A percentile compares a stretch with the other conserved stretches of the same genome.
phyloP scores from a whole-genome alignment of 2,888 invertebrate genomes.

The Epicampocera succincta region DNA sequence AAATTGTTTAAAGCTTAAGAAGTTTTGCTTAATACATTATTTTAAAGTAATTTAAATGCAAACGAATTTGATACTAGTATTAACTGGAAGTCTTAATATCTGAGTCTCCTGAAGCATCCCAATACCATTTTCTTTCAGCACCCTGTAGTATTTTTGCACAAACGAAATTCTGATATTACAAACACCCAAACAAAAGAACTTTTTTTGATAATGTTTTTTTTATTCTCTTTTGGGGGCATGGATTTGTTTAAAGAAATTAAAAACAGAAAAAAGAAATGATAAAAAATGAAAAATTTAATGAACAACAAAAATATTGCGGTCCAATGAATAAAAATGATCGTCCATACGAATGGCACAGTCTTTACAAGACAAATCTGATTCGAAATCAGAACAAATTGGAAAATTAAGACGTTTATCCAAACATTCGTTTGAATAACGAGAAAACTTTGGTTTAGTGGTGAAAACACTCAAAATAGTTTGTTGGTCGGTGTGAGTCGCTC shows the following conservation, averaged over 20 bases:
- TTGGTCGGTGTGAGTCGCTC: neutral
- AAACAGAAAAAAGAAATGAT: neutral
- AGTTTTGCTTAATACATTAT: too few species aligned
- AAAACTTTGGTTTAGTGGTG: slow-evolving; percentile 46
- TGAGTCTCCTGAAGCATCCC: too few species aligned
- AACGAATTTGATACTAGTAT: too few species aligned
- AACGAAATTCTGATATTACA: slow-evolving; percentile 29
- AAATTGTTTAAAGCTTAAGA: too few species aligned
- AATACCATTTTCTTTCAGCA: neutral
- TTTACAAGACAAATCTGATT: slow-evolving; percentile 33
- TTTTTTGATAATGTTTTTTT: slow-evolving; percentile 12
- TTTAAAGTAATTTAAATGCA: too few species aligned
- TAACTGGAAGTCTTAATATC: too few species aligned
- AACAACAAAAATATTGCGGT: slow-evolving; percentile 15
- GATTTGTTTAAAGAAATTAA: slow-evolving; percentile 19
- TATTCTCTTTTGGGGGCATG: slow-evolving; percentile 4
- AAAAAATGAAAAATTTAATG: slow-evolving; percentile 2
- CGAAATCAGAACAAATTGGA: slow-evolving; percentile 45
- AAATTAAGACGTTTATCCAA: slow-evolving; percentile 30
- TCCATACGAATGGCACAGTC: neutral
- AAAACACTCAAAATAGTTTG: slow-evolving; percentile 42
- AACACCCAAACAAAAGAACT: slow-evolving; percentile 45
- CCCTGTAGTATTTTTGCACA: slow-evolving; percentile 24
- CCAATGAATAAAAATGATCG: neutral
- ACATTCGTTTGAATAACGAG: slow-evolving; percentile 1